Base-by-base conservation (phyloP, 2,888 invertebrate genomes). In the Xylota sylvarum region DNA sequence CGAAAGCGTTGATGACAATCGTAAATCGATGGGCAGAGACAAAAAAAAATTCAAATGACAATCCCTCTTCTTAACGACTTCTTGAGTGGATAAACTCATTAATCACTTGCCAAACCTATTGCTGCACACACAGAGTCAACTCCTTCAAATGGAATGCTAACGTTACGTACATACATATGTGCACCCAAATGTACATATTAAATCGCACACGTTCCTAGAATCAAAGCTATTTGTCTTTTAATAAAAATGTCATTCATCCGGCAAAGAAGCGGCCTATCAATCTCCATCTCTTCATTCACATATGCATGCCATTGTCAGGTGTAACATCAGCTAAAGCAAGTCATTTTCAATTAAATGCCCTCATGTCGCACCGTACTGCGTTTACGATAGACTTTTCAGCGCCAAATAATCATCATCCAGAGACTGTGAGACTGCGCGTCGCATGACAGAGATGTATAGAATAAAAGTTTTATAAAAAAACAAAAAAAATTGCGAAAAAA, bases 331-430 rank as follows among this genome's bases (percentile, higher is more conserved):
- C 40, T 14, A n/a, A 35, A 58, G 64, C 60, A 30, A 46, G 30
- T 37, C 19, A 76, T 80, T 79, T 72, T 72, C 76, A 85, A 72
- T 85, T 81, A 77, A 80, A 58, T 69, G 6, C 23, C 7, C n/a
- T 32, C 23, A 9, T n/a, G n/a, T n/a, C 14, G 32, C 32, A n/a
- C 9, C 17, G 12, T 43, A 4, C 10, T 35, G 32, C 70, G 81
- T 69, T 69, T 82, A 82, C 82, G 86, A 82, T 73, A 86, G 86
- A 86, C 86, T 69, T 81, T 69, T 65, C 77, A 82, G 86, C 86
- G 86, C 86, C 86, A 78, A 77, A 70, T 85, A 14, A 30, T 67
- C 86, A 72, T 62, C 70, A 67, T 60, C 40, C 35, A 52, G 14
- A 14, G 60, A 55, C 65, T 46, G 19, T 56, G 67, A 72, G 85